Evolutionary conservation across 2,113 vertebrate genomes (phyloP).

Genomic region (Cyanoderma ruficeps): DNA sequence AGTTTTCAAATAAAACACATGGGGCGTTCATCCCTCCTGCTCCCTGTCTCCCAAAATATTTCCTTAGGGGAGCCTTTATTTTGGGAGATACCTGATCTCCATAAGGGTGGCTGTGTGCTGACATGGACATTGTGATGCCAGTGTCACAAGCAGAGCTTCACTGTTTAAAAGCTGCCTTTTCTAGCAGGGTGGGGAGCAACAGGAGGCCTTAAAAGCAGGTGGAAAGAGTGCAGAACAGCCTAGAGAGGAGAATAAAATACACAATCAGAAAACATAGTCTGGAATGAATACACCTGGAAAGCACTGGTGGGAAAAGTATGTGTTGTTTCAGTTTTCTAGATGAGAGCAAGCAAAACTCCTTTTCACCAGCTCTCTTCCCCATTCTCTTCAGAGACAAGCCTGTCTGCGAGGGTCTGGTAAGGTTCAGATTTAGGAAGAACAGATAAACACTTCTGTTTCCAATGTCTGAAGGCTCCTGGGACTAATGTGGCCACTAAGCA

Average conservation of each 20-base stretch:
- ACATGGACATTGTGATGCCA: neutral
- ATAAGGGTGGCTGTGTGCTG: neutral
- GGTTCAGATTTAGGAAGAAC: neutral
- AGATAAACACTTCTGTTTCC: neutral
- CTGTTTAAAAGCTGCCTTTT: neutral
- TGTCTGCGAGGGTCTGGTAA: neutral
- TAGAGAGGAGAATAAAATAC: neutral
- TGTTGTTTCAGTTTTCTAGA: neutral
- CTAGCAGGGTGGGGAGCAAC: neutral
- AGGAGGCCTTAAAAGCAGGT: neutral
- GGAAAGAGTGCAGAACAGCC: neutral
- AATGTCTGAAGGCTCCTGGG: neutral
- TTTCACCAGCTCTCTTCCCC: neutral
- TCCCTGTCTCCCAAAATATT: neutral
- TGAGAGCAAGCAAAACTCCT: neutral
- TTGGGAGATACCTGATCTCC: neutral
- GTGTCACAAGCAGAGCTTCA: neutral
- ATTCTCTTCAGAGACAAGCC: neutral
- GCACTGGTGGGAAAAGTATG: rapidly evolving
- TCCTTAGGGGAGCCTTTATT: neutral
- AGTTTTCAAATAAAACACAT: neutral
- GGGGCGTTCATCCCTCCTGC: rapidly evolving
- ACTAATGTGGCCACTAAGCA: neutral
- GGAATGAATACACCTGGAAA: neutral
- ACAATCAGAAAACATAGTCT: neutral